A percentile compares a stretch with the other conserved stretches of the same genome.
Evolutionary conservation across 2,113 vertebrate genomes (phyloP).

Genomic region (Aramus guarauna): DNA sequence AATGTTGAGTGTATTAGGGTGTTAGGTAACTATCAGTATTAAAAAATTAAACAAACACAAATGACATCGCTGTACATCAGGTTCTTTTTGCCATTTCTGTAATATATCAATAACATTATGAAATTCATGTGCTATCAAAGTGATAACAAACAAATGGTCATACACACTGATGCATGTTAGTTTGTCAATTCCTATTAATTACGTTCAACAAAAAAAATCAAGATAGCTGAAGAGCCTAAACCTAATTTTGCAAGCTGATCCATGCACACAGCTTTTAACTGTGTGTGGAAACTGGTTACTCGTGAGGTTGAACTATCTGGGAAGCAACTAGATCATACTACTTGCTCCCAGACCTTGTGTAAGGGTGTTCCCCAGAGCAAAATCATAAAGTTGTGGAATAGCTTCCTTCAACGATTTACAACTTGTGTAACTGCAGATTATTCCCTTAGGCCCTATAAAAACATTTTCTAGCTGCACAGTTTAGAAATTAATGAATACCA

Average conservation of each 20-base stretch:
- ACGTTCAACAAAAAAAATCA: neutral
- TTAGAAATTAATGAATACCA: neutral
- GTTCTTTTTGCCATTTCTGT: slow-evolving; percentile 27
- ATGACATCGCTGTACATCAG: neutral
- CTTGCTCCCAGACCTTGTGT: neutral
- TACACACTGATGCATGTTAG: neutral
- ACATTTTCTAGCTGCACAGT: slow-evolving; percentile 3
- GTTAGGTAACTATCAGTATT: neutral
- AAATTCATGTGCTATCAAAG: slow-evolving; percentile 20
- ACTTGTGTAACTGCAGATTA: neutral
- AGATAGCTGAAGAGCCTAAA: neutral
- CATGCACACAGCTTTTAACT: neutral
- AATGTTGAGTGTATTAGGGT: neutral
- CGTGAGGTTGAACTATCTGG: neutral
- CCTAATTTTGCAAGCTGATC: neutral
- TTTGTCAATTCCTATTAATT: slow-evolving; percentile 2
- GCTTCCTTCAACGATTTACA: slow-evolving; percentile 35
- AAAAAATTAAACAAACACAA: slow-evolving; percentile 44
- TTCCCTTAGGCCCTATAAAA: slow-evolving; percentile 16
- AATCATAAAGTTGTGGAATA: neutral
- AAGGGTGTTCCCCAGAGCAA: neutral
- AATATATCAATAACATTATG: slow-evolving; percentile 4
- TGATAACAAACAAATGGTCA: slow-evolving; percentile 12
- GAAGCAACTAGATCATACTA: neutral
- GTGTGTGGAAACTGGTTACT: neutral